A percentile compares a stretch with the other conserved stretches of the same genome.
phyloP scores from a whole-genome alignment of 2,888 invertebrate genomes.

The Itoplectis maculator region DNA sequence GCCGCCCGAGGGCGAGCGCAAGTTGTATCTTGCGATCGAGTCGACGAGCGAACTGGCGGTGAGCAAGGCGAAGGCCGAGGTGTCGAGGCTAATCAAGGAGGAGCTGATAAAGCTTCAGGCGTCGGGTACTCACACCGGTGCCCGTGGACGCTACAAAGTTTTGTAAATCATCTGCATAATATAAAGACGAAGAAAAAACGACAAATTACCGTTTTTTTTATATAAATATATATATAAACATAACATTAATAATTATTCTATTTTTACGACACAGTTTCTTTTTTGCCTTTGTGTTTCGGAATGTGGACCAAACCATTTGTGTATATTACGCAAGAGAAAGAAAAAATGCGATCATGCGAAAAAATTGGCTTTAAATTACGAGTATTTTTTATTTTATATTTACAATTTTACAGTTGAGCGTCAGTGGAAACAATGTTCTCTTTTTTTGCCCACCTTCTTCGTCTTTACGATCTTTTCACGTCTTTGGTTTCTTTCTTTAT shows the following conservation, averaged over 20 bases:
- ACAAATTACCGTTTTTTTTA: slow-evolving; percentile 43
- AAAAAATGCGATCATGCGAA: slow-evolving; percentile 2
- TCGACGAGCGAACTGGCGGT: slow-evolving; percentile 98
- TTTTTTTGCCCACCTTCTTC: not conserved
- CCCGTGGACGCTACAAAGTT: slow-evolving; percentile 98
- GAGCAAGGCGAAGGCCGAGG: slow-evolving; percentile 98
- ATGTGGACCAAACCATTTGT: slow-evolving; percentile 40
- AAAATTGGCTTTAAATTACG: slow-evolving; percentile 48
- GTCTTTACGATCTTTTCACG: slow-evolving; percentile 29
- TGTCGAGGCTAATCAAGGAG: slow-evolving; percentile 98
- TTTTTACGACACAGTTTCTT: slow-evolving; percentile 9
- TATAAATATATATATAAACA: slow-evolving; percentile 29
- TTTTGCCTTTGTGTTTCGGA: slow-evolving; percentile 3
- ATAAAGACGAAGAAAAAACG: slow-evolving; percentile 50
- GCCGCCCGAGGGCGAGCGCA: slow-evolving; percentile 96
- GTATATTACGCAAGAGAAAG: slow-evolving; percentile 18
- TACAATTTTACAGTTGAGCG: slow-evolving; percentile 72
- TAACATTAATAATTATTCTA: slow-evolving; percentile 14
- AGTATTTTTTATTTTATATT: slow-evolving; percentile 60
- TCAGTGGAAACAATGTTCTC: not conserved
- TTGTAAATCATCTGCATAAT: slow-evolving; percentile 85
- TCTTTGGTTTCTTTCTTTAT: slow-evolving; percentile 24
- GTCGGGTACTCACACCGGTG: slow-evolving; percentile 92
- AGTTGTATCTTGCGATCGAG: slow-evolving; percentile 99
- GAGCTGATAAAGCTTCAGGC: slow-evolving; percentile 96